Evolutionary conservation across 2,113 vertebrate species (phyloP).

Genomic region (Marcusenius ussheri): DNA sequence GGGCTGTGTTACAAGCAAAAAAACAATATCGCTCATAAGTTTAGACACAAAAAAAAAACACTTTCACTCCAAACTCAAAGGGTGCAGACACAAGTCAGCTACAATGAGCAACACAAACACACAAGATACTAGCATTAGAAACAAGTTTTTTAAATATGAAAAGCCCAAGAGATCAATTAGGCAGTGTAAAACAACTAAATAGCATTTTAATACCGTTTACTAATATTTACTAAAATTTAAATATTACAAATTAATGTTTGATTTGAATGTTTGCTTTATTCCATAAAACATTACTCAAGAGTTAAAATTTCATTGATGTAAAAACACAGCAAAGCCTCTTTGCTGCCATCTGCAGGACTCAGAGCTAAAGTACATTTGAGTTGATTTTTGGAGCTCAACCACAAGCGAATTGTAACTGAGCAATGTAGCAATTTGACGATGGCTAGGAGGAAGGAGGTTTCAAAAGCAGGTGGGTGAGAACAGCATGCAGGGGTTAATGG

Average conservation of each 20-base stretch:
- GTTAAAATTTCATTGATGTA: not conserved
- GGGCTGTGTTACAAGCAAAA: not conserved
- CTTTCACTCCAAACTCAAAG: not conserved
- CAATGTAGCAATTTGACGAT: not conserved
- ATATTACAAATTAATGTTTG: not conserved
- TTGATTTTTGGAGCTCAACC: not conserved
- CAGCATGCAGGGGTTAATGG: not conserved
- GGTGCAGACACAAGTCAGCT: not conserved
- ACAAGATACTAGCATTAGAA: not conserved
- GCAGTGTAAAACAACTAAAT: not conserved
- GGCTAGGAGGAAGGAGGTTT: too few species aligned
- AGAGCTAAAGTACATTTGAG: slow-evolving; percentile 3
- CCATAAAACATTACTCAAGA: not conserved
- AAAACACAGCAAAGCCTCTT: slow-evolving; percentile 8
- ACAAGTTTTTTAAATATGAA: not conserved
- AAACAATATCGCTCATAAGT: not conserved
- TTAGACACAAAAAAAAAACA: not conserved
- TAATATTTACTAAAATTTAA: not conserved
- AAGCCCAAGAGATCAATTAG: not conserved
- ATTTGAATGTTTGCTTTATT: not conserved
- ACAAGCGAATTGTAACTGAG: not conserved
- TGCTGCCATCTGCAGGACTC: slow-evolving; percentile 39
- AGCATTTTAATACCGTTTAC: not conserved
- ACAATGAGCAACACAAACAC: not conserved
- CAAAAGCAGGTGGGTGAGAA: not conserved